Evolutionary conservation across 2,113 vertebrate genomes (phyloP).

Genomic region (Haliaeetus leucogaster): DNA sequence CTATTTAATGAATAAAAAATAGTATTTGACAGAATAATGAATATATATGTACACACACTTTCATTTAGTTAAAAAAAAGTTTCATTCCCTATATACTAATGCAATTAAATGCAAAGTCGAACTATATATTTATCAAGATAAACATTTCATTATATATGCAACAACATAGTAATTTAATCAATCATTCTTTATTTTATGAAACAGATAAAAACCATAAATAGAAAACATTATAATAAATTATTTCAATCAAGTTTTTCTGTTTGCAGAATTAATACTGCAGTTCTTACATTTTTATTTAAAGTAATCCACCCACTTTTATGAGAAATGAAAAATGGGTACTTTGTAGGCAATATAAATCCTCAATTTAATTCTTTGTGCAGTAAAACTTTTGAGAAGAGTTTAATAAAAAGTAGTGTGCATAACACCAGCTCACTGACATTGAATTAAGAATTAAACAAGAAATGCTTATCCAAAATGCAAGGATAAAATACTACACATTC

Average conservation of each 20-base stretch:
- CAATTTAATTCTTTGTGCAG: not conserved
- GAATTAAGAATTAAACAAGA: not conserved
- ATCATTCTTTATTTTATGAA: not conserved
- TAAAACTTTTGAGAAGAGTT: not conserved
- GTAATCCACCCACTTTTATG: not conserved
- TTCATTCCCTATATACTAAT: not conserved
- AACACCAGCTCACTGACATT: not conserved
- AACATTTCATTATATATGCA: not conserved
- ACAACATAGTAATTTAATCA: not conserved
- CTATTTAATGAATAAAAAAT: not conserved
- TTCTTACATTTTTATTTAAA: not conserved
- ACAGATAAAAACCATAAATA: not conserved
- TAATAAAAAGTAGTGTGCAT: not conserved
- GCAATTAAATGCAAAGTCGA: not conserved
- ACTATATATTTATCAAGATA: not conserved
- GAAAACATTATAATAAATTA: not conserved
- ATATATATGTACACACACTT: not conserved
- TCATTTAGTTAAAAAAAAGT: not conserved
- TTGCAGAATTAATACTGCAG: not conserved
- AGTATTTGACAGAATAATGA: not conserved
- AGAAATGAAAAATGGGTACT: not conserved
- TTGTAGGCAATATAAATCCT: not conserved
- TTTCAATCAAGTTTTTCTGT: not conserved
- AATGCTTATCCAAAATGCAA: not conserved
- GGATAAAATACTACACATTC: not conserved